A percentile compares a stretch with the other conserved stretches of the same genome.
Conservation (phyloP, 2,888 invertebrate species). For the Reticulitermes lucifugus region DNA sequence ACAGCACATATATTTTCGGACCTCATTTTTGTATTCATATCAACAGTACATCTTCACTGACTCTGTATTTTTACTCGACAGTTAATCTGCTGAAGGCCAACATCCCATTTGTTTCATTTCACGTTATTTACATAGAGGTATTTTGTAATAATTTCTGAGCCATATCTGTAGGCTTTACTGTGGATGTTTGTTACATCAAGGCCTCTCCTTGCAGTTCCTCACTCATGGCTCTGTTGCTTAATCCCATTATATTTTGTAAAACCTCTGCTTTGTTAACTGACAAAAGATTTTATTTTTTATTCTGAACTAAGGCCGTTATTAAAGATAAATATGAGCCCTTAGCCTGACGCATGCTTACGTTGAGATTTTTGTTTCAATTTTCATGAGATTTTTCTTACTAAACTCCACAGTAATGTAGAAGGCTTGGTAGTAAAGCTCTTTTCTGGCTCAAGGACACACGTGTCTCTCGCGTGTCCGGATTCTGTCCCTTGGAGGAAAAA, state of each 20-base stretch:
- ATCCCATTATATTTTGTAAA: slow-evolving; percentile 12
- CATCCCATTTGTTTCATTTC: too few species aligned
- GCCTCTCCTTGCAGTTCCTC: background rate
- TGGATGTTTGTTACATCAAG: background rate
- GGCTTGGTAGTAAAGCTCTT: background rate
- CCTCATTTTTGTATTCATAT: too few species aligned
- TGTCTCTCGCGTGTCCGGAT: too few species aligned
- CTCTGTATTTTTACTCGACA: too few species aligned
- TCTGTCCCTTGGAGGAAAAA: too few species aligned
- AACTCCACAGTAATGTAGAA: background rate
- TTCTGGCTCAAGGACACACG: background rate
- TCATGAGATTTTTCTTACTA: background rate
- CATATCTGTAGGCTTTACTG: background rate
- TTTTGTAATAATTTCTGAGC: slow-evolving; percentile 7
- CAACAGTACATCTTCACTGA: too few species aligned
- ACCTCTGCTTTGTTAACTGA: slow-evolving; percentile 31
- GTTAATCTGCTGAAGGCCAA: too few species aligned
- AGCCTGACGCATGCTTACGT: background rate
- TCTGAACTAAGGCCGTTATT: background rate
- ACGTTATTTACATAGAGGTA: background rate
- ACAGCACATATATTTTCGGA: too few species aligned
- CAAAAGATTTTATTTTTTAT: background rate
- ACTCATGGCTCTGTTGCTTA: background rate
- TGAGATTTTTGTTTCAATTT: slow-evolving; percentile 1
- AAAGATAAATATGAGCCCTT: background rate